Evolutionary conservation across 2,797 vertebrate species (phyloP), one percentile per base, ranked within the genome.

Genomic region (Sebastolobus altivelis): DNA sequence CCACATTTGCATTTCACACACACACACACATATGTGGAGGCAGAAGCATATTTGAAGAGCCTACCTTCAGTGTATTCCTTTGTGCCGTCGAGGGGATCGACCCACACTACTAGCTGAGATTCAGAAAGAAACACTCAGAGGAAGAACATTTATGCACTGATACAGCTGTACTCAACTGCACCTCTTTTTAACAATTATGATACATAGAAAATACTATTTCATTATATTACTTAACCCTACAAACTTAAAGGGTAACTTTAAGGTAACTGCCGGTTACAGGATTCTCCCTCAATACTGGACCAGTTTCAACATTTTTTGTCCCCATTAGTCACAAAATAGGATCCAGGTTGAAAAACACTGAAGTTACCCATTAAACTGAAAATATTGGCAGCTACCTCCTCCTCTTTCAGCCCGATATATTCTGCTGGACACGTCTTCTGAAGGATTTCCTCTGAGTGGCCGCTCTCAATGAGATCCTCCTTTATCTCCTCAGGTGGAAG

Each of bases 21-120:
- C 18, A 61, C 8, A 35, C 11, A 38, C 13, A 40, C 18, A 55
- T 6, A 10, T 2, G 12, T 12, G 4, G 35, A 63, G 18, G 43
- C 37, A 20, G 46, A 72, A 6, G 54, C 18, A 22, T 10, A 52
- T 62, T 22, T 18, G 13, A 46, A 25, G 5, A 65, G 33, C 89
- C 87, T 85, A 99, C 98, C 99, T 97, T 99, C 99, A 20, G 98
- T 99, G 76, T 98, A 99, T 87, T 99, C 98, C 91, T 99, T 99
- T 69, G 99, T 99, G 72, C 98, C 98, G 88, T 99, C 99, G 46
- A 99, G 94, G 58, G 99, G 99, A 91, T 99, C 99, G 5, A 99
- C 98, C 99, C 99, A 99, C 77, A 99, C 97, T 54, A 99, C 98
- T 18, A 99, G 95, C 98, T 99, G 85, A 81, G 61, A 89, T 58